Percentiles rank a stretch among this genome's conserved stretches.
Conservation (phyloP, 23 tunicate species). For the Trididemnum clinides region DNA sequence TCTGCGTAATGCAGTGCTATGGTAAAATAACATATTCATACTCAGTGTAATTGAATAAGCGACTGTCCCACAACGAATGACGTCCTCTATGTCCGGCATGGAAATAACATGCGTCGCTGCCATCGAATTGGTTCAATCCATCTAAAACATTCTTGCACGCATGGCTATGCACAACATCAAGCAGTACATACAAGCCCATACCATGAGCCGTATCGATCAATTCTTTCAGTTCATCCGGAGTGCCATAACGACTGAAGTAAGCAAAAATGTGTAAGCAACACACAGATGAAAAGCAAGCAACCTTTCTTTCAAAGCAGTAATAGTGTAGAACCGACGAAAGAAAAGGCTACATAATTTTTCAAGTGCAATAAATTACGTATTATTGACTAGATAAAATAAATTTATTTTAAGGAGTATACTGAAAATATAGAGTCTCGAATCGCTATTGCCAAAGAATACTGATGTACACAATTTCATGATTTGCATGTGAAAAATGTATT, state of each 20-base stretch:
- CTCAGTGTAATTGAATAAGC: slow-evolving; percentile 84
- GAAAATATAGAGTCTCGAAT: too few species aligned
- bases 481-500: too few species aligned
- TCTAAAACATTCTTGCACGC: slow-evolving; percentile 96
- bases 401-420: too few species aligned
- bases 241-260: slow-evolving; percentile 83
- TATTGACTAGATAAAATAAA: too few species aligned
- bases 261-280: background rate
- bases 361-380: too few species aligned
- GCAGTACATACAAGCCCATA: slow-evolving; percentile 83
- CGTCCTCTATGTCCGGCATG: slow-evolving; percentile 81
- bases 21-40: slow-evolving; percentile 19
- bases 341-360: too few species aligned
- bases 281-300: too few species aligned
- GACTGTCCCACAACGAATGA: slow-evolving; percentile 92
- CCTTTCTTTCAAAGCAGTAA: too few species aligned
- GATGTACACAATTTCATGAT: too few species aligned
- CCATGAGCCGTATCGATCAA: slow-evolving; percentile 93
- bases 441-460: too few species aligned
- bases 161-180: slow-evolving; percentile 99
- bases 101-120: slow-evolving; percentile 84
- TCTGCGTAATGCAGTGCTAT: too few species aligned
- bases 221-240: slow-evolving; percentile 92
- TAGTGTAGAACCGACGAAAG: too few species aligned
- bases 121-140: slow-evolving; percentile 95